Evolutionary conservation across 1,140 invertebrate genomes (phyloP).

Genomic region (Calliopsis andreniformis): DNA sequence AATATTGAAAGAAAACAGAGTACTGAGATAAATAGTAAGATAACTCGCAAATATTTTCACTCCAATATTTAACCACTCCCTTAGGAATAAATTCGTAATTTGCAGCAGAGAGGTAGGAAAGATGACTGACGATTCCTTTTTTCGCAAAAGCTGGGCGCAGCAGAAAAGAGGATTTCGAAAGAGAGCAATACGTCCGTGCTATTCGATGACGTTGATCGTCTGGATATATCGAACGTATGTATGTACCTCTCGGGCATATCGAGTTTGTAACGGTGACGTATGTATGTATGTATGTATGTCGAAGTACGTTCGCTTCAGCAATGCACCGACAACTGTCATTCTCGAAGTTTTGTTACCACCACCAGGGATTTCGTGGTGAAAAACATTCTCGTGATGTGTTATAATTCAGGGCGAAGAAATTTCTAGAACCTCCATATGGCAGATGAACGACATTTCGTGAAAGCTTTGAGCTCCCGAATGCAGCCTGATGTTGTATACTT

Average conservation of each 20-base stretch:
- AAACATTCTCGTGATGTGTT: background rate
- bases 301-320: background rate
- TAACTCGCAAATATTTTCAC: no score
- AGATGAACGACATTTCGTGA: no score
- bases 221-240: background rate
- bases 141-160: background rate
- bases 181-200: background rate
- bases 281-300: background rate
- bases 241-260: slow-evolving; percentile 26
- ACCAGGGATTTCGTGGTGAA: background rate
- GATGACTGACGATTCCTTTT: background rate
- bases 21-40: no score
- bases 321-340: slow-evolving; percentile 11
- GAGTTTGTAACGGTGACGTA: slow-evolving; percentile 19
- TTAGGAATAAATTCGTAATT: no score
- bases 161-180: background rate
- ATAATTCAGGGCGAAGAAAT: background rate
- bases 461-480: no score
- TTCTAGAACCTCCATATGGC: no score
- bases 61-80: no score
- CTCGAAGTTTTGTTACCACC: slow-evolving; percentile 3
- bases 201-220: slow-evolving; percentile 29
- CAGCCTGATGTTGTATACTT: no score
- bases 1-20: no score
- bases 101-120: no score